These are phyloP conservation scores for Panurus biarmicus DNA, from an alignment of 2,113 vertebrate species.

Conservation along the genomic window DNA sequence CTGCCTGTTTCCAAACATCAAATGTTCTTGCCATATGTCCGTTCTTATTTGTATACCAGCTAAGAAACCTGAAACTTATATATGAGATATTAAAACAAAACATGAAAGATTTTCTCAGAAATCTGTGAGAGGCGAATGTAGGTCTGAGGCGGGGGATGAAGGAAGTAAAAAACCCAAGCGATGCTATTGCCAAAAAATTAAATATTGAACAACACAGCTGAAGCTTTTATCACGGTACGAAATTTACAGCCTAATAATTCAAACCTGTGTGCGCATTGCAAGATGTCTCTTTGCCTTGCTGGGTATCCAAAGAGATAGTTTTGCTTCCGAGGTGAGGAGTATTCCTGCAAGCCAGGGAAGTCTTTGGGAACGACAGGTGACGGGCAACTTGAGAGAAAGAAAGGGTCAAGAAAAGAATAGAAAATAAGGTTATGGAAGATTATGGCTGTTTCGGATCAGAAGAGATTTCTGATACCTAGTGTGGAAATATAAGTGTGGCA, in stretches of 20 bases:
- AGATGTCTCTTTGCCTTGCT: background rate
- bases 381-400: background rate
- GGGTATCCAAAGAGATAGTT: background rate
- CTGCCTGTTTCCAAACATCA: slow-evolving; percentile 25
- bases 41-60: slow-evolving; percentile 12
- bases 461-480: background rate
- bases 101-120: slow-evolving; percentile 47
- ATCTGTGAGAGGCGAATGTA: background rate
- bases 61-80: slow-evolving; percentile 43
- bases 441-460: background rate
- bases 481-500: background rate
- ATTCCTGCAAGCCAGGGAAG: background rate
- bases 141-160: background rate
- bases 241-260: slow-evolving; percentile 51
- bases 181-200: slow-evolving; percentile 20
- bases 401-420: background rate
- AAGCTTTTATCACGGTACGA: slow-evolving; percentile 53
- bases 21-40: slow-evolving; percentile 45
- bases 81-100: slow-evolving; percentile 38
- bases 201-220: slow-evolving; percentile 47
- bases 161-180: background rate
- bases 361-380: background rate
- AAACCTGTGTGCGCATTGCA: background rate
- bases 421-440: background rate
- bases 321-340: background rate